Evolutionary conservation across 1,140 invertebrate genomes (phyloP).

Genomic region (Drosophila cardini): DNA sequence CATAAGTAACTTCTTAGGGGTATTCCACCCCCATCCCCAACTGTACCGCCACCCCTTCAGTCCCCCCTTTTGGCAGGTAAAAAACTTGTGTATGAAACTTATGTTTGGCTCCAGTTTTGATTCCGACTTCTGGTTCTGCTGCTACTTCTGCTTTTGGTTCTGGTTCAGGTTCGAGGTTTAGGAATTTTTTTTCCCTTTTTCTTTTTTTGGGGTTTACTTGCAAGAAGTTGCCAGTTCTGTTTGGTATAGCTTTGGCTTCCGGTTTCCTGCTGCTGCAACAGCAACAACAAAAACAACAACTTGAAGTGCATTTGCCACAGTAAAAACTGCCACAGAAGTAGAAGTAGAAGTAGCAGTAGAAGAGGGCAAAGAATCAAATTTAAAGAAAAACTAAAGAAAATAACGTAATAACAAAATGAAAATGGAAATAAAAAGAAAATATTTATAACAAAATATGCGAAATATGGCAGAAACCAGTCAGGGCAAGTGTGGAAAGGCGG

Average conservation of each 20-base stretch:
- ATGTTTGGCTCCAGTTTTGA: slow-evolving; percentile 19
- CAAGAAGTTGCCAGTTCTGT: slow-evolving; percentile 60
- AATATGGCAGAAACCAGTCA: slow-evolving; percentile 35
- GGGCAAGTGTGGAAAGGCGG: not conserved
- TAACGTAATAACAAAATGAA: not conserved
- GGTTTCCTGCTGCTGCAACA: slow-evolving; percentile 39
- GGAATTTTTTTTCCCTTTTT: no score
- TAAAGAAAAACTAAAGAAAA: slow-evolving; percentile 5
- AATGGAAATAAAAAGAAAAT: slow-evolving; percentile 21
- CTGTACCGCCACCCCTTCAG: not conserved
- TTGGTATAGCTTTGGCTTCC: slow-evolving; percentile 63
- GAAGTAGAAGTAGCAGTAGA: not conserved
- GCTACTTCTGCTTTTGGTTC: slow-evolving; percentile 2
- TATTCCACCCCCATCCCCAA: not conserved
- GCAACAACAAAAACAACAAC: slow-evolving; percentile 20
- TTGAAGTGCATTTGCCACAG: slow-evolving; percentile 55
- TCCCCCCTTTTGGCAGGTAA: slow-evolving; percentile 30
- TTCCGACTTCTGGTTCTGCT: slow-evolving; percentile 6
- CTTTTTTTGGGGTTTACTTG: slow-evolving; percentile 39
- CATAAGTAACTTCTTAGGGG: slow-evolving; percentile 64
- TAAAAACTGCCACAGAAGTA: not conserved
- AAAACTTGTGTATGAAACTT: slow-evolving; percentile 26
- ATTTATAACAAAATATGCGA: slow-evolving; percentile 42
- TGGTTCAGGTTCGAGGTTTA: slow-evolving; percentile 2
- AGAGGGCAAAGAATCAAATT: not conserved